phyloP scores from a whole-genome alignment of 2,113 vertebrate species.

The Macroglossus sobrinus region DNA sequence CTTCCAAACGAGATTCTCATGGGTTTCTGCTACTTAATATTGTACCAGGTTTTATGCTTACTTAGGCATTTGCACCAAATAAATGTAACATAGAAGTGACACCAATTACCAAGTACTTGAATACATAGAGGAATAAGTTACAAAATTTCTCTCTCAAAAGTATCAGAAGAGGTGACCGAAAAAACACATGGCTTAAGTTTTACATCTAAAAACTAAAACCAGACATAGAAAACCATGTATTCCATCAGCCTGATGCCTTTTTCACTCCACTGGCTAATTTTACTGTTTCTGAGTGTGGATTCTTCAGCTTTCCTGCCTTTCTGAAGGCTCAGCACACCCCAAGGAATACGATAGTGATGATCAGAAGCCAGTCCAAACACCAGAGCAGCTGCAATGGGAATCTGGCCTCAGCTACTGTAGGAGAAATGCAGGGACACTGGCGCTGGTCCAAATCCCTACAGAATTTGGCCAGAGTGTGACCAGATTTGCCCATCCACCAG shows the following conservation, averaged over 20 bases:
- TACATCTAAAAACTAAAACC: neutral
- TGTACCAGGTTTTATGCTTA: neutral
- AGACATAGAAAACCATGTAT: neutral
- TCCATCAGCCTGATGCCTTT: neutral
- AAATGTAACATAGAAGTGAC: neutral
- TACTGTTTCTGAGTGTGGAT: neutral
- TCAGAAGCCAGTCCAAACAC: neutral
- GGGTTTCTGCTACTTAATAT: constrained; percentile 17
- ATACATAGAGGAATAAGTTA: neutral
- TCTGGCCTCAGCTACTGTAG: neutral
- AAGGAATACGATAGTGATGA: neutral
- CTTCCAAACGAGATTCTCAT: neutral
- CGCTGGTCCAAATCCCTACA: neutral
- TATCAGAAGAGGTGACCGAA: neutral
- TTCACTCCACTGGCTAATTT: neutral
- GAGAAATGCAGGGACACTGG: neutral
- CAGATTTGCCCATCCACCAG: neutral
- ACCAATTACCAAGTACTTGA: constrained; percentile 3
- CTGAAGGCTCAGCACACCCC: neutral
- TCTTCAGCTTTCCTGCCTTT: neutral
- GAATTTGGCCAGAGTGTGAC: neutral
- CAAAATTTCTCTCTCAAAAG: neutral
- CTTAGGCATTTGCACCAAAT: constrained; percentile 16
- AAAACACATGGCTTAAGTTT: neutral
- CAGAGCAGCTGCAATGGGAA: neutral